These are phyloP conservation scores for Lycocerus yunnanus DNA, from an alignment of 2,888 invertebrate genomes.

Conservation along the genomic window DNA sequence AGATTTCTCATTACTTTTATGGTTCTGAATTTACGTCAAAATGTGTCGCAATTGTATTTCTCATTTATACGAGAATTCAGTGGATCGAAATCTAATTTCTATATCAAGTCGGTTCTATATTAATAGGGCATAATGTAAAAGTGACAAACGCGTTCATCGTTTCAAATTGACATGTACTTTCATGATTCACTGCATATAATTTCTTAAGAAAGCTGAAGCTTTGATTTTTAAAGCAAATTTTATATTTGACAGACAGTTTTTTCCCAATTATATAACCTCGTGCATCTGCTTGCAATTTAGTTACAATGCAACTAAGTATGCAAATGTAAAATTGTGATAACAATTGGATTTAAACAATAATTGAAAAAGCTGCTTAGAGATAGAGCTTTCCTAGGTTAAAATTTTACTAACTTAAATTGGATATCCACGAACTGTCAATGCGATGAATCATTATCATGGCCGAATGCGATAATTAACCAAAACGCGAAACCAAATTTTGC, in stretches of 20 bases:
- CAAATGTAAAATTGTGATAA: neutral
- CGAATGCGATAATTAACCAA: neutral
- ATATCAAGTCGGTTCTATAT: slow-evolving; percentile 27
- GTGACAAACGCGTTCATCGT: slow-evolving; percentile 33
- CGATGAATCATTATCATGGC: too few relatives aligned
- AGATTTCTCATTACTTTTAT: neutral
- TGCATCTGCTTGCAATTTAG: neutral
- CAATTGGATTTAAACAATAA: neutral
- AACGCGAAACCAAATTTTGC: neutral
- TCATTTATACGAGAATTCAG: slow-evolving; percentile 9
- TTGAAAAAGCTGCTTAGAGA: neutral
- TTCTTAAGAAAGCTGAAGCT: slow-evolving; percentile 16
- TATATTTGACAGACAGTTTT: neutral
- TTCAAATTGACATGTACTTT: slow-evolving; percentile 35
- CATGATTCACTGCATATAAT: slow-evolving; percentile 32
- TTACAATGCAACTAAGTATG: neutral
- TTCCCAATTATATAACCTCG: neutral
- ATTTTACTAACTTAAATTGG: neutral
- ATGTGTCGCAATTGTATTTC: neutral
- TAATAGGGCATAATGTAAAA: slow-evolving; percentile 31
- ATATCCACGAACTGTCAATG: neutral
- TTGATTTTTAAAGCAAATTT: slow-evolving; percentile 23
- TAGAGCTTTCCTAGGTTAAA: neutral
- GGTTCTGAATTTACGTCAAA: neutral
- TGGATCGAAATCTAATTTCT: slow-evolving; percentile 28